Conservation (phyloP, 2,888 invertebrate genomes). For the Stenichneumon culpator region DNA sequence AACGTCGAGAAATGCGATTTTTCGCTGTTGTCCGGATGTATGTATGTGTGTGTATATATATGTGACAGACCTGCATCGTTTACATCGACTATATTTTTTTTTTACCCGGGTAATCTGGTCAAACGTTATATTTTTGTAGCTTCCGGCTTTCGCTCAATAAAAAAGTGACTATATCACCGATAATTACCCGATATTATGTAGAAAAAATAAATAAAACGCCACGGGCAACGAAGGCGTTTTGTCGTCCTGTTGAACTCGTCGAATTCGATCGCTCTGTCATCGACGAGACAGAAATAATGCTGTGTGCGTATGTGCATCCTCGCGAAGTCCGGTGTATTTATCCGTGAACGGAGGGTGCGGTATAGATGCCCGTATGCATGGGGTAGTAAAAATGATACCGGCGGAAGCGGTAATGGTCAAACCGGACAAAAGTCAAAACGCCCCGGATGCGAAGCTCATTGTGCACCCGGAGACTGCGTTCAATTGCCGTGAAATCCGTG, state of each 20-base stretch:
- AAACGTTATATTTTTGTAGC: no score
- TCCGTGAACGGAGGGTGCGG: neutral
- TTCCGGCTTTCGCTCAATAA: no score
- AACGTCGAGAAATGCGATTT: no score
- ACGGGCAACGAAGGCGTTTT: neutral
- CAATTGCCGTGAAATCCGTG: slow-evolving; percentile 84
- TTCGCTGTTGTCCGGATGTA: no score
- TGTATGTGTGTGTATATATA: no score
- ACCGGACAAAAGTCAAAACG: slow-evolving; percentile 82
- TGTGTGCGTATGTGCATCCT: slow-evolving; percentile 17
- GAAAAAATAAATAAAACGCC: neutral
- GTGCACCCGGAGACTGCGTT: slow-evolving; percentile 73
- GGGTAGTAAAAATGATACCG: slow-evolving; percentile 67
- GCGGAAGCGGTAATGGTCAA: slow-evolving; percentile 77
- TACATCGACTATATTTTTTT: no score
- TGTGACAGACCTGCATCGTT: no score
- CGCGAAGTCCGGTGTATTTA: slow-evolving; percentile 28
- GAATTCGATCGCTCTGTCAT: slow-evolving; percentile 1
- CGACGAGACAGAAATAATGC: neutral
- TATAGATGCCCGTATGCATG: neutral
- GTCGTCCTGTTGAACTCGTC: slow-evolving; percentile 38
- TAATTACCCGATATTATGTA: no score
- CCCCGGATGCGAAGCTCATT: slow-evolving; percentile 78
- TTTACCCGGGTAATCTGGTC: no score
- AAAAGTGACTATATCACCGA: no score